phyloP scores from a whole-genome alignment of 2,113 vertebrate species.

The Vanacampus margaritifer region DNA sequence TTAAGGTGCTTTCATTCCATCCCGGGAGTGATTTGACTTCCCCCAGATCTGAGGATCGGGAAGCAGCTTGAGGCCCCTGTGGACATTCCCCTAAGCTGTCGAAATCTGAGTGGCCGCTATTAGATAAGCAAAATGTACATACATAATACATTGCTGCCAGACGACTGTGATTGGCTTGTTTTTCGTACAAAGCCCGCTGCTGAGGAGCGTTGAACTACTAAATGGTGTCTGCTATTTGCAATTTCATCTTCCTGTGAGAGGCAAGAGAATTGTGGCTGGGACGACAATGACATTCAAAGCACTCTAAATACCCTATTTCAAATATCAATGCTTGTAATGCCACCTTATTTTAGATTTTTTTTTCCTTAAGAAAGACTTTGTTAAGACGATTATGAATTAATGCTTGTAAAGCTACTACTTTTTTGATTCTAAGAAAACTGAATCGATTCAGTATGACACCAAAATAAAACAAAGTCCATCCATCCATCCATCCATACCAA shows the following conservation, averaged over 20 bases:
- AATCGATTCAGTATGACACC: too few species aligned
- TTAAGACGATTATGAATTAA: background rate
- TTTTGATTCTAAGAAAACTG: too few species aligned
- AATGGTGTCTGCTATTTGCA: constrained; percentile 28
- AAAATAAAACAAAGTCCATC: too few species aligned
- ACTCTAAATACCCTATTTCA: background rate
- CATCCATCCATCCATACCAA: background rate
- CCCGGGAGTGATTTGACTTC: constrained; percentile 28
- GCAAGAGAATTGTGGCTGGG: constrained; percentile 10
- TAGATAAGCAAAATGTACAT: constrained; percentile 64
- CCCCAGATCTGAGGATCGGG: constrained; percentile 52
- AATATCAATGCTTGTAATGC: too few species aligned
- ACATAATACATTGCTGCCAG: constrained; percentile 45
- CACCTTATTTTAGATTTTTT: background rate
- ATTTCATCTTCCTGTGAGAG: constrained; percentile 12
- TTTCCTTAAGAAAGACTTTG: too few species aligned
- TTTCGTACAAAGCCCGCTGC: constrained; percentile 13
- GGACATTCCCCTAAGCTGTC: constrained; percentile 45
- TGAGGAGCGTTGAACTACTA: constrained; percentile 15
- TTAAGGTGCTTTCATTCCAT: constrained; percentile 33
- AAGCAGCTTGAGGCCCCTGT: constrained; percentile 23
- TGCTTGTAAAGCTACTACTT: background rate
- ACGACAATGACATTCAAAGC: background rate
- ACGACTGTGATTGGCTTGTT: constrained; percentile 31
- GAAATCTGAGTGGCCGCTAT: constrained; percentile 59